A percentile compares a stretch with the other conserved stretches of the same genome.
Conservation (phyloP, 2,888 invertebrate species). For the Nomada ferruginata region DNA sequence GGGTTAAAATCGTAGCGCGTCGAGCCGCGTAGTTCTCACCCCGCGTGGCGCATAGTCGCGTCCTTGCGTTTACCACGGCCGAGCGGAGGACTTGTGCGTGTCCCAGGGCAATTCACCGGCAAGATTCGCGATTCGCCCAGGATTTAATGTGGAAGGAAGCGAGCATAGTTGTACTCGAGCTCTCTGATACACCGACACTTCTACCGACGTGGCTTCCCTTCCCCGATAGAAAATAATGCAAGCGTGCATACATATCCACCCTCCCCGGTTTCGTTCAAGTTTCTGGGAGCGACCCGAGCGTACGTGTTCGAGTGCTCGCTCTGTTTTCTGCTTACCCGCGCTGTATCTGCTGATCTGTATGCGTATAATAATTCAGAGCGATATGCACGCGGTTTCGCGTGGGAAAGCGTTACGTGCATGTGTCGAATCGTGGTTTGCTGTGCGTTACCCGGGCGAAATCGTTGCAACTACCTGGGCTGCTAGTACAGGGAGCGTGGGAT, state of each 20-base stretch:
- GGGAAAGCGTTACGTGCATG: constrained; percentile 50
- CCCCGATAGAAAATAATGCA: constrained; percentile 51
- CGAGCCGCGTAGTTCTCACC: constrained; percentile 48
- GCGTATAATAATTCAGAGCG: constrained; percentile 58
- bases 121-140: constrained; percentile 74
- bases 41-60: constrained; percentile 18
- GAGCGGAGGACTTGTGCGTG: constrained; percentile 74
- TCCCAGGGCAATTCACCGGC: constrained; percentile 77
- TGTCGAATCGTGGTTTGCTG: constrained; percentile 42
- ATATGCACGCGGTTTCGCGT: constrained; percentile 51
- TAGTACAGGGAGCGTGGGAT: no score
- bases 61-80: constrained; percentile 38
- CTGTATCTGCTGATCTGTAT: constrained; percentile 56
- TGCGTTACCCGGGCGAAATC: background rate
- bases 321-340: constrained; percentile 46
- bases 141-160: constrained; percentile 80
- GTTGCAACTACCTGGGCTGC: no score
- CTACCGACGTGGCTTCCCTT: constrained; percentile 39
- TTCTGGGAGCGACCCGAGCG: constrained; percentile 49
- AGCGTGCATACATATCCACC: background rate
- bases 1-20: constrained; percentile 17
- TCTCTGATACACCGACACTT: constrained; percentile 61
- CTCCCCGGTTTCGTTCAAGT: constrained; percentile 39
- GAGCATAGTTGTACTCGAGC: constrained; percentile 74
- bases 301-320: constrained; percentile 58